A percentile compares a stretch with the other conserved stretches of the same genome.
Conservation (phyloP, 2,888 invertebrate species). For the Euclidia mi region DNA sequence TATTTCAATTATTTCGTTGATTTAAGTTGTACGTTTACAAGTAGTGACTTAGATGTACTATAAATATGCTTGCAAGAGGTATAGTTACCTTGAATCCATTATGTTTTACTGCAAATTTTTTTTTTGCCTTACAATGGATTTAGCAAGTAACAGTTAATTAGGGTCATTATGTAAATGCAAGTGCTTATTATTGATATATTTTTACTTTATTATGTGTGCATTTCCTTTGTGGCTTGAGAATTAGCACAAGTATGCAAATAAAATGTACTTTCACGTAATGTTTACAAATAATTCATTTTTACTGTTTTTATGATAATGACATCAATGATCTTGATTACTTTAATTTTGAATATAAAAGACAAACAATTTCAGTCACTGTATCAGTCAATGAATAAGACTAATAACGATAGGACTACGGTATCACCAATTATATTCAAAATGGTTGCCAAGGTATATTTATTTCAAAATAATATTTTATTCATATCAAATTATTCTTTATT, state of each 20-base stretch:
- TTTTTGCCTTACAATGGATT: no score
- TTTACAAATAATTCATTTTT: slow-evolving; percentile 28
- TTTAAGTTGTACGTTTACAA: no score
- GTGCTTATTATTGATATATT: no score
- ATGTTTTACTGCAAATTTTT: no score
- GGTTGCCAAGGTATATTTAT: slow-evolving; percentile 21
- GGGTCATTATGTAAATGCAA: no score
- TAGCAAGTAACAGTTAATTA: no score
- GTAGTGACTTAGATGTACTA: no score
- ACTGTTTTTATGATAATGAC: slow-evolving; percentile 31
- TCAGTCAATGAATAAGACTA: slow-evolving; percentile 28
- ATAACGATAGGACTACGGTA: slow-evolving; percentile 3
- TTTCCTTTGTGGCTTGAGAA: slow-evolving; percentile 33
- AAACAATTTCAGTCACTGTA: slow-evolving; percentile 35
- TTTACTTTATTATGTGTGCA: no score
- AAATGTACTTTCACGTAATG: slow-evolving; percentile 35
- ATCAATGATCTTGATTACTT: slow-evolving; percentile 17
- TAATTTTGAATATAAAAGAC: slow-evolving; percentile 31
- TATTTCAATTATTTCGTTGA: no score
- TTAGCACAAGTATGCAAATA: slow-evolving; percentile 36
- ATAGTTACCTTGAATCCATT: no score
- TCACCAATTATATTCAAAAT: slow-evolving; percentile 12
- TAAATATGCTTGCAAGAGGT: no score
- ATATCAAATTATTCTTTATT: no score
- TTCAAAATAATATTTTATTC: not conserved